Base-by-base conservation (phyloP, 2,888 invertebrate genomes). In the Stenolophus ochropezus region DNA sequence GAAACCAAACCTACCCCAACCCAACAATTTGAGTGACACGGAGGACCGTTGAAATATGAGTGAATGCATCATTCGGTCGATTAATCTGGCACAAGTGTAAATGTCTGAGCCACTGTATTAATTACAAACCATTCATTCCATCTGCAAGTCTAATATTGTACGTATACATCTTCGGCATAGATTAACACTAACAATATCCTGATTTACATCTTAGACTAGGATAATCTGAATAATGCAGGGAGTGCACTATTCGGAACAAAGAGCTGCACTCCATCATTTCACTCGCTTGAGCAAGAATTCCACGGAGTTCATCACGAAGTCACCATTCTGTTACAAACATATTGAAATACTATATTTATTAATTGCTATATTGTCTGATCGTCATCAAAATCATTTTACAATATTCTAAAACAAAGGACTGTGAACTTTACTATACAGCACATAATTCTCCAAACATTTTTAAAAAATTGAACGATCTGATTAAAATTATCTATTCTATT, bases 101-200 rank as follows among this genome's bases (percentile, higher is more conserved):
- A 33, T 69, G 33, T 33, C 33, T 69, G 6, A 27, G 8, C 61
- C n/a, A 27, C 25, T 61, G 42, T 69, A 69, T 69, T 69, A 69
- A 69, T 33, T 33, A 33, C 33, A 33, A 69, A 69, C 65, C 33
- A 69, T 69, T 69, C 65, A 69, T 69, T 69, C 65, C 6, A 73
- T 73, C 73, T 73, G 51, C 73, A 73, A 73, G 8, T 73, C 21
- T 73, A 73, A 73, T 73, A 69, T 49, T 49, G 49, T 47, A 71
- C 71, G 23, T 73, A 51, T 51, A 71, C 61, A 73, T 51, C 51
- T 49, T 73, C 49, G 18, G 73, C 47, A 73, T 73, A 51, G 73
- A 49, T 73, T 73, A 73, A 51, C 51, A 49, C 73, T 73, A 73
- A 73, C 73, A 73, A 73, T 73, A 73, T 73, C 73, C 51, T 73